A percentile compares a stretch with the other conserved stretches of the same genome.
Evolutionary conservation across 2,888 invertebrate genomes (phyloP).

Genomic region (Beris morrisii): DNA sequence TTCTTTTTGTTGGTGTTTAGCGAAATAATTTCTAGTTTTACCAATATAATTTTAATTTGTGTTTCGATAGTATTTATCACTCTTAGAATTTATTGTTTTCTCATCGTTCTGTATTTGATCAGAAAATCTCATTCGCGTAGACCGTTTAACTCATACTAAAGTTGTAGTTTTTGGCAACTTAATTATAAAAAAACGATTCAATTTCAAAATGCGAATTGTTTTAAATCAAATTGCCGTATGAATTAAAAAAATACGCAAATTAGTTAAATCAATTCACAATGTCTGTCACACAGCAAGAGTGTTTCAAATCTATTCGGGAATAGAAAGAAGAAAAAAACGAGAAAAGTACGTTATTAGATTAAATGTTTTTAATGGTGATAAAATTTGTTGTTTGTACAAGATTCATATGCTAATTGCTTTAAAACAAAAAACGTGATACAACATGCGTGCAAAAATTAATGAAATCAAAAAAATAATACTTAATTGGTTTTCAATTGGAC

Average conservation of each 20-base stretch:
- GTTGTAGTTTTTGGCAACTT: too few species aligned
- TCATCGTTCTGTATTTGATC: too few species aligned
- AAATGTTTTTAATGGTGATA: conserved; percentile 1
- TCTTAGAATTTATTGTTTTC: too few species aligned
- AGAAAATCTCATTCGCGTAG: too few species aligned
- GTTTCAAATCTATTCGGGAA: conserved; percentile 17
- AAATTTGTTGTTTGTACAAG: neutral
- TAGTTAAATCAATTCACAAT: conserved; percentile 13
- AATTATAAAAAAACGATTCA: neutral
- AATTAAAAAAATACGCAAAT: neutral
- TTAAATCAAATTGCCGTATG: neutral
- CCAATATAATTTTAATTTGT: too few species aligned
- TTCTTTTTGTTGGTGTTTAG: too few species aligned
- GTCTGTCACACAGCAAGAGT: conserved; percentile 5
- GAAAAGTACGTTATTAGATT: conserved; percentile 5
- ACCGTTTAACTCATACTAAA: too few species aligned
- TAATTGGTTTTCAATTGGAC: neutral
- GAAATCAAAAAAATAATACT: neutral
- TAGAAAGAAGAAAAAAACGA: conserved; percentile 3
- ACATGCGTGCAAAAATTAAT: neutral
- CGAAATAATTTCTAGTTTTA: too few species aligned
- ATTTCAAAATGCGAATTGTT: neutral
- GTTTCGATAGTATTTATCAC: too few species aligned
- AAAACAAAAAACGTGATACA: neutral
- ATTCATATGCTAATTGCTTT: too few species aligned